These are phyloP conservation scores for Procambarus virginalis DNA, from an alignment of 1,140 invertebrate genomes.

Conservation along the genomic window DNA sequence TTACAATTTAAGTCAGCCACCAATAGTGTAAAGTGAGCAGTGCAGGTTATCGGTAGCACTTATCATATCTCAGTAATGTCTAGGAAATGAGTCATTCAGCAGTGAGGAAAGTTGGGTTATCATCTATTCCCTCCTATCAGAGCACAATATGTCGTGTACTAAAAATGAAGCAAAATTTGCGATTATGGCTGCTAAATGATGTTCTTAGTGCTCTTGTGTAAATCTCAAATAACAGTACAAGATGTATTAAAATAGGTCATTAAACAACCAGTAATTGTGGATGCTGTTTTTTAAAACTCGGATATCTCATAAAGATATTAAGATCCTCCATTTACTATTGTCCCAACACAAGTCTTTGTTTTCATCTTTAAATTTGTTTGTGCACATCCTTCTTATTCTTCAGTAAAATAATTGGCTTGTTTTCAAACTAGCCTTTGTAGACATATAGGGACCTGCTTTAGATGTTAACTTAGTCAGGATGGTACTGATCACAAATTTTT, in stretches of 20 bases:
- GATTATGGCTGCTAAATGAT: constrained; percentile 29
- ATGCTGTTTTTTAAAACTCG: background rate
- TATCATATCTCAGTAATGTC: background rate
- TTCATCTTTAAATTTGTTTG: constrained; percentile 47
- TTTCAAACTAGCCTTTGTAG: constrained; percentile 46
- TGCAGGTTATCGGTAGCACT: background rate
- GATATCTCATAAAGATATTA: background rate
- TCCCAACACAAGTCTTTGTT: constrained; percentile 41
- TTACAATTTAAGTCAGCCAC: background rate
- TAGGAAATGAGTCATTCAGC: constrained; percentile 30
- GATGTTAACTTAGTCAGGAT: constrained; percentile 27
- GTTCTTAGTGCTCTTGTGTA: constrained; percentile 31
- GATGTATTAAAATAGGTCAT: background rate
- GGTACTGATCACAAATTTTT: background rate
- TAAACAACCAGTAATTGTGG: constrained; percentile 17
- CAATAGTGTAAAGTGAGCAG: background rate
- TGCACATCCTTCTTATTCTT: constrained; percentile 54
- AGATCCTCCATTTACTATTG: constrained; percentile 34
- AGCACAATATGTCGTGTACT: constrained; percentile 54
- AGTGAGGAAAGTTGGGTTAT: constrained; percentile 44
- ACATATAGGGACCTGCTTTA: constrained; percentile 29
- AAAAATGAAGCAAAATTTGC: constrained; percentile 30
- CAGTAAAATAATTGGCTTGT: constrained; percentile 36
- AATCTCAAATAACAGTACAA: constrained; percentile 14
- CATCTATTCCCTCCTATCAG: constrained; percentile 66